phyloP scores from a whole-genome alignment of 2,888 invertebrate genomes.

The Amiota minor region DNA sequence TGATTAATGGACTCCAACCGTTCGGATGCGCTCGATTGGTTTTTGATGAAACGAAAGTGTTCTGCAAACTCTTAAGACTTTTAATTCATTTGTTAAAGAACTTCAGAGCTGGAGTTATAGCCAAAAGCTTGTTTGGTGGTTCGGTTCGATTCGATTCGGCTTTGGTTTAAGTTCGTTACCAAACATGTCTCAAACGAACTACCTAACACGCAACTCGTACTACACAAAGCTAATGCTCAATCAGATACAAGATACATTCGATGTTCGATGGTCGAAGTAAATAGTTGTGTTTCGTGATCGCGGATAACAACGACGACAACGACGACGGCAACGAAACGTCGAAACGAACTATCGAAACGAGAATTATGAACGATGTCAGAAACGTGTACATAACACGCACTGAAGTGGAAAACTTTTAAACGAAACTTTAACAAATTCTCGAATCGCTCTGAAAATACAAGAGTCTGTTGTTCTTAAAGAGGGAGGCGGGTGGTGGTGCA shows the following conservation, averaged over 20 bases:
- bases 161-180: slow-evolving; percentile 33
- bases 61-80: slow-evolving; percentile 49
- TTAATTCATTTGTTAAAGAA: slow-evolving; percentile 44
- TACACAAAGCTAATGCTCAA: slow-evolving; percentile 36
- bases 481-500: slow-evolving; percentile 2
- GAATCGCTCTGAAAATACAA: too few species aligned
- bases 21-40: background rate
- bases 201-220: slow-evolving; percentile 34
- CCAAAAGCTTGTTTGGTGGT: slow-evolving; percentile 49
- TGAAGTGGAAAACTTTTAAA: slow-evolving; percentile 43
- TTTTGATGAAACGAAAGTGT: slow-evolving; percentile 59
- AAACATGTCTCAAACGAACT: slow-evolving; percentile 61
- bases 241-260: slow-evolving; percentile 51
- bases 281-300: slow-evolving; percentile 54
- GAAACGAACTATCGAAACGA: slow-evolving; percentile 11
- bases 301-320: slow-evolving; percentile 43
- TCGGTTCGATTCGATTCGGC: slow-evolving; percentile 28
- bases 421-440: background rate
- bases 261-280: slow-evolving; percentile 63
- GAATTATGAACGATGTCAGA: slow-evolving; percentile 45
- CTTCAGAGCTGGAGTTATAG: slow-evolving; percentile 13
- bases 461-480: too few species aligned
- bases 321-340: slow-evolving; percentile 35
- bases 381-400: slow-evolving; percentile 45
- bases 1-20: slow-evolving; percentile 6